Conservation (phyloP, 2,113 vertebrate species). For the Microcebus ravelobensis region DNA sequence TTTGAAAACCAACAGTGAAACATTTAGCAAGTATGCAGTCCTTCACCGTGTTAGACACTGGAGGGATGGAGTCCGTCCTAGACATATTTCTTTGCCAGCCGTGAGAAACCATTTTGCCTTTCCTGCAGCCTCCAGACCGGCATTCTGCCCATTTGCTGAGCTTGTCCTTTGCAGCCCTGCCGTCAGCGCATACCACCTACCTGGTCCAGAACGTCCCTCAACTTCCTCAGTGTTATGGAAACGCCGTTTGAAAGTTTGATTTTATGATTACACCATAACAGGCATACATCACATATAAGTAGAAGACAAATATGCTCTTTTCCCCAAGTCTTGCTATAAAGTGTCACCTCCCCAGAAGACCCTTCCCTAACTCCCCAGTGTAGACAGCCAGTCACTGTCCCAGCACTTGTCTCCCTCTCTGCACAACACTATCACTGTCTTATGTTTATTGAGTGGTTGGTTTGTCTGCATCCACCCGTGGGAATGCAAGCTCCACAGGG, state of each 20-base stretch:
- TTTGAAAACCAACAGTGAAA: not conserved
- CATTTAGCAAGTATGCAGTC: rapidly evolving
- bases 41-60: rapidly evolving
- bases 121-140: rapidly evolving
- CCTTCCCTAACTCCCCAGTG: not conserved
- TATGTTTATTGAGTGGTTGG: not conserved
- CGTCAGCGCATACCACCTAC: not conserved
- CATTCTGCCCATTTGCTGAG: rapidly evolving
- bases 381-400: not conserved
- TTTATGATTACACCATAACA: not conserved
- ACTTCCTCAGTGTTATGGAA: not conserved
- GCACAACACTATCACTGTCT: not conserved
- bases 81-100: rapidly evolving
- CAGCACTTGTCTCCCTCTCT: too few species aligned
- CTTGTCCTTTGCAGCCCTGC: not conserved
- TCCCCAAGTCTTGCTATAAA: not conserved
- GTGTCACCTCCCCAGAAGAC: too few species aligned
- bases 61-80: rapidly evolving
- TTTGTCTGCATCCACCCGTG: not conserved
- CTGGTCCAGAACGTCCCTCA: not conserved
- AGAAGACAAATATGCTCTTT: not conserved
- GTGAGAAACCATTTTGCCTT: rapidly evolving
- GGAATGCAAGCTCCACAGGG: not conserved
- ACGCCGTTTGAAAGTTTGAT: not conserved
- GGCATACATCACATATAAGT: too few species aligned